Percentiles rank a stretch among this genome's conserved stretches.
Conservation (phyloP, 2,113 vertebrate species). For the Cheilinus undulatus region DNA sequence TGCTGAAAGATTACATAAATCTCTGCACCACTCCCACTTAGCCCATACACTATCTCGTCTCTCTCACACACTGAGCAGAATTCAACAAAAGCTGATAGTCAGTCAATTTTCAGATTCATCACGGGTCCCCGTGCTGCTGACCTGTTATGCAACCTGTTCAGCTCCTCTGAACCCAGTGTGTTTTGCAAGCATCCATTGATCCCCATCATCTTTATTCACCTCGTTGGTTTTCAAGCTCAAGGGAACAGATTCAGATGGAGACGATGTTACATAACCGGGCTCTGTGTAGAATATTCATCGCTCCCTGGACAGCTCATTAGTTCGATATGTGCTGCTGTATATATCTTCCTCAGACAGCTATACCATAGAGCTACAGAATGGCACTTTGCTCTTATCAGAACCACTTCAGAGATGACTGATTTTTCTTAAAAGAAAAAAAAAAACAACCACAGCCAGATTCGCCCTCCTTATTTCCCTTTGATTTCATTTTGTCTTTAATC, state of each 20-base stretch:
- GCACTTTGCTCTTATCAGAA: constrained; percentile 25
- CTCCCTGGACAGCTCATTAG: constrained; percentile 71
- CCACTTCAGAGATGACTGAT: not conserved
- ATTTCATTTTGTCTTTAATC: constrained; percentile 9
- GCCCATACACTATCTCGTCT: constrained; percentile 1
- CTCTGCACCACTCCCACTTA: not conserved
- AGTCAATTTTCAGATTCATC: constrained; percentile 15
- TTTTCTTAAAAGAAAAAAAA: too few species aligned
- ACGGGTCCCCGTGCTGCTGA: constrained; percentile 16
- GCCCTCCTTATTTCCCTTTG: constrained; percentile 6
- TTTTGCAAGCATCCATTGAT: constrained; percentile 63
- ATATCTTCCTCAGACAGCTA: constrained; percentile 19
- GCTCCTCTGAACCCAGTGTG: constrained; percentile 44
- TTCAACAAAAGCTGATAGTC: constrained; percentile 9
- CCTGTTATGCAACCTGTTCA: constrained; percentile 48
- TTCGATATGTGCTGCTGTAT: constrained; percentile 42
- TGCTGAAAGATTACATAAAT: constrained; percentile 31
- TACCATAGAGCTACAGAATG: constrained; percentile 13
- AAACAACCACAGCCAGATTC: not conserved
- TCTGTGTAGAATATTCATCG: constrained; percentile 39
- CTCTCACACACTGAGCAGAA: constrained; percentile 1
- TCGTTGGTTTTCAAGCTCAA: constrained; percentile 48
- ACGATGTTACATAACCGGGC: constrained; percentile 61
- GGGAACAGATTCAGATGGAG: constrained; percentile 47
- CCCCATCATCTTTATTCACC: constrained; percentile 62